A percentile compares a stretch with the other conserved stretches of the same genome.
phyloP scores from a whole-genome alignment of 2,797 vertebrate genomes.

The Epinephelus awoara region DNA sequence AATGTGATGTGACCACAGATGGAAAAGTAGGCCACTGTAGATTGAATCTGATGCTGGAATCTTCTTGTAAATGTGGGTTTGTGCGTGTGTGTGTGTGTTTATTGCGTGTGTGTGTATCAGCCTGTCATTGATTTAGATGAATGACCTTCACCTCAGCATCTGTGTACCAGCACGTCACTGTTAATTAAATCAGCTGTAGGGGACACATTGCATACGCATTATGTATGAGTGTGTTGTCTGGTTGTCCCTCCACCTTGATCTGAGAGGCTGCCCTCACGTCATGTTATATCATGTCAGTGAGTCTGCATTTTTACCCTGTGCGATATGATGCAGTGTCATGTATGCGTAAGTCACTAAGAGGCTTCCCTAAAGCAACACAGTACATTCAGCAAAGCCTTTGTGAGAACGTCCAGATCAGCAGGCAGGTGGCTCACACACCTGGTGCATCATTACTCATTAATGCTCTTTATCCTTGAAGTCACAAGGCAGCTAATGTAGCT shows the following conservation, averaged over 20 bases:
- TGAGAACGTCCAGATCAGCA: constrained; percentile 22
- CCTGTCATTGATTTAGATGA: constrained; percentile 20
- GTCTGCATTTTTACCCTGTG: neutral
- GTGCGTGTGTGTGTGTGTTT: neutral
- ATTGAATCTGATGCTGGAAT: too few species aligned
- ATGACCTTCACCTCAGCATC: constrained; percentile 36
- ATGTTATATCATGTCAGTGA: neutral
- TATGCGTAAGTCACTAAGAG: constrained; percentile 41
- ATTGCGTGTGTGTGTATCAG: neutral
- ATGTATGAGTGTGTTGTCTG: neutral
- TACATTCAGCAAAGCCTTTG: constrained; percentile 6
- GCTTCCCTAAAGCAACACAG: constrained; percentile 28
- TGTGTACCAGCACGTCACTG: constrained; percentile 11
- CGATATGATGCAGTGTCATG: neutral
- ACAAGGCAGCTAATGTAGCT: constrained; percentile 2
- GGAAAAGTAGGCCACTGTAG: neutral
- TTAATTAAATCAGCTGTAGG: constrained; percentile 37
- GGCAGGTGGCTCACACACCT: constrained; percentile 45
- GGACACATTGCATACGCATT: neutral
- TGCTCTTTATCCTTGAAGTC: constrained; percentile 31
- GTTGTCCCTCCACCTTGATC: neutral
- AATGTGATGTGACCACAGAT: neutral
- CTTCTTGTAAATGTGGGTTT: neutral
- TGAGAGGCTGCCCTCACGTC: neutral
- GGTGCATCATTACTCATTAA: neutral